A percentile compares a stretch with the other conserved stretches of the same genome.
Conservation (phyloP, 1,140 invertebrate species). For the Drosophila watanabei region DNA sequence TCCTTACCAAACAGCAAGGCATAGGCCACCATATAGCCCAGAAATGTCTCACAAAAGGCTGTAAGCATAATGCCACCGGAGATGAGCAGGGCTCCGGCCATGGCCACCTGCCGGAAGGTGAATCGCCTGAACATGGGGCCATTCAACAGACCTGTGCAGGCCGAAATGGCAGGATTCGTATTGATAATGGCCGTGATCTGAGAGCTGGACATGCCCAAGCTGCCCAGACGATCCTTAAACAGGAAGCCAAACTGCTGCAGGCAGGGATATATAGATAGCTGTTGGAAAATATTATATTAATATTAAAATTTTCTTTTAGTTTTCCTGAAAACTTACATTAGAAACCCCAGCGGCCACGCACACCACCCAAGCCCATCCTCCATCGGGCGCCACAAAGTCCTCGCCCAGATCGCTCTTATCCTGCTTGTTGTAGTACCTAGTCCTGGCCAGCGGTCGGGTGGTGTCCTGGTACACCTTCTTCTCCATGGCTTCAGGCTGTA, state of each 20-base stretch:
- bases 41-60: slow-evolving; percentile 87
- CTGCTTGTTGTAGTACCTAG: slow-evolving; percentile 59
- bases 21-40: slow-evolving; percentile 88
- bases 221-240: slow-evolving; percentile 88
- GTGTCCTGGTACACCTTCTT: slow-evolving; percentile 73
- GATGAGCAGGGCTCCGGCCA: slow-evolving; percentile 87
- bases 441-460: slow-evolving; percentile 54
- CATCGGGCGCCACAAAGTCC: slow-evolving; percentile 83
- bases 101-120: slow-evolving; percentile 88
- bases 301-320: background rate
- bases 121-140: slow-evolving; percentile 89
- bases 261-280: slow-evolving; percentile 88
- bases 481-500: slow-evolving; percentile 1
- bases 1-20: slow-evolving; percentile 87
- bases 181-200: slow-evolving; percentile 89
- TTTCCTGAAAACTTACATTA: slow-evolving; percentile 61
- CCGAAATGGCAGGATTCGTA: slow-evolving; percentile 88
- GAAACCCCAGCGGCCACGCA: slow-evolving; percentile 81
- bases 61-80: slow-evolving; percentile 87
- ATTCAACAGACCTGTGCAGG: slow-evolving; percentile 88
- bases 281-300: slow-evolving; percentile 11
- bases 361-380: slow-evolving; percentile 84
- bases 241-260: slow-evolving; percentile 90
- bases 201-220: slow-evolving; percentile 87
- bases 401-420: slow-evolving; percentile 81